Base-by-base conservation (phyloP, 2,888 invertebrate species). In the Galerucella nymphaeae region DNA sequence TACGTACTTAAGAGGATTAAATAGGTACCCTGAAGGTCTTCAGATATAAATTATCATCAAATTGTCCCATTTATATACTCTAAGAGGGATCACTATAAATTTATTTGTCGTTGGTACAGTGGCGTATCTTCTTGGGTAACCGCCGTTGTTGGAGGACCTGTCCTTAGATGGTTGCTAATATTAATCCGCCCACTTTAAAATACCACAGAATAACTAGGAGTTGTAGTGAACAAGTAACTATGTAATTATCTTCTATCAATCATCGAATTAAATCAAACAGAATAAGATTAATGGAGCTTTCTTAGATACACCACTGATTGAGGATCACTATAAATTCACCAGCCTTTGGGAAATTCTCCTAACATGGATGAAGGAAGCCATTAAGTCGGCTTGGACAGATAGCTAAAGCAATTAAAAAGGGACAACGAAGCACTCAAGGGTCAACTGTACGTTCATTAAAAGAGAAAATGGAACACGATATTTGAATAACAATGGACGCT, bases 281-380 rank as follows among this genome's bases (percentile, higher is more conserved):
- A 38, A 38, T 38, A 38, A 8, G 0, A 45, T 45, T 13, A 45
- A 14, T 13, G 45, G 14, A 45, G 14, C n/a, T 18, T 18, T 16
- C 18, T 2, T 16, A 18, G 67, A 57, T 58, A 58, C 61, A 18
- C 42, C 61, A 42, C 61, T 69, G 69, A 30, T 20, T 14, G 55
- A 58, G 75, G 76, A 76, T 76, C 76, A 76, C 75, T 74, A 75
- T 76, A 76, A 76, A 76, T 81, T 81, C 80, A 76, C 72, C 75
- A 78, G 79, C 78, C 55, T 81, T 80, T 82, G 78, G 81, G 79
- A 82, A 82, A 82, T 77, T 80, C 81, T 81, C 80, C 79, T 82
- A 82, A 58, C 55, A 55, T 69, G 69, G 69, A 53, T 63, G 53
- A 63, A 69, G 69, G 69, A 62, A 69, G 63, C 63, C 70, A 70